Base-by-base conservation (phyloP, 2,797 vertebrate genomes). In the Ctenosaura bakeri region DNA sequence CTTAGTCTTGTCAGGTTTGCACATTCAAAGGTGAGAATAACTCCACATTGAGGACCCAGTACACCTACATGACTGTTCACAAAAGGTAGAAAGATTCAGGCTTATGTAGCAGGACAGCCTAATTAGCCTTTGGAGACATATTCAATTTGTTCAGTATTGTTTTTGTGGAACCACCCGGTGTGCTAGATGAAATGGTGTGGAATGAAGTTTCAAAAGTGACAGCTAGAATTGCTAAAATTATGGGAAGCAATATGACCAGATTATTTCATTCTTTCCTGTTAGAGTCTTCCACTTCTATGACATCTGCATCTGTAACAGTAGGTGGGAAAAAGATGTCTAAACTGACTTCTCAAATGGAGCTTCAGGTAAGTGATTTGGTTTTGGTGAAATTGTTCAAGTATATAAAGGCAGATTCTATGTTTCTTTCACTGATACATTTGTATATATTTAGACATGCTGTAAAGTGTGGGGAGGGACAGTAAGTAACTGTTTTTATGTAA, bases 271-370 rank as follows among this genome's bases (percentile, higher is more conserved):
- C 84, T 94, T 59, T 90, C 86, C 88, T 92, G 91, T 94, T 94
- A 98, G 98, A 94, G 54, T 89, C 92, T 24, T 94, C 95, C 2
- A 94, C 92, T 92, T 97, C 95, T 78, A 97, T 96, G 84, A 91
- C 97, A 0, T 74, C 95, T 80, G 97, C 98, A 89, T 98, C 98
- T 64, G 88, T 99, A 85, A 98, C 97, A 0, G 97, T 98, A 56
- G 97, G 97, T 83, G 97, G 97, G 20, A 97, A 99, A 94, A 98
- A 97, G 92, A 95, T 99, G 91, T 98, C 98, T 20, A 95, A 97
- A 77, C 98, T 99, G 98, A 98, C 98, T 5, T 96, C 98, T 18
- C 98, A 98, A 95, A 98, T 98, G 95, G 98, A 99, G 95, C 97
- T 99, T 92, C 98, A 99, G 98, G 99, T 99, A 90, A 95, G 91